Percentiles rank a stretch among this genome's conserved stretches.
Evolutionary conservation across 2,888 invertebrate genomes (phyloP).

Genomic region (Chloromyia formosa): DNA sequence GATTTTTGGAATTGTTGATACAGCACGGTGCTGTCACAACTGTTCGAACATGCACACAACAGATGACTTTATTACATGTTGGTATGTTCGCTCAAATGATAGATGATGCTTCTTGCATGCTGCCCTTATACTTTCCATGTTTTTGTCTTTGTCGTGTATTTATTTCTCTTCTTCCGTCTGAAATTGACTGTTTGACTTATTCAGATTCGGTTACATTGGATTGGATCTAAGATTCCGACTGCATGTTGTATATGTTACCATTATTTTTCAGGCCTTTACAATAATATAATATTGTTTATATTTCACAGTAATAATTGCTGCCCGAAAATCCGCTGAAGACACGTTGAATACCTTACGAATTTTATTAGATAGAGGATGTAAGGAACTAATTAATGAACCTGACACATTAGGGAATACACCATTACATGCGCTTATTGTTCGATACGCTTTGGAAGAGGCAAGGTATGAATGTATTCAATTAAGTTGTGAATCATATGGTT

Average conservation of each 20-base stretch:
- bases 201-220: too few relatives aligned
- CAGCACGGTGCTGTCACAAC: constrained; percentile 76
- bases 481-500: too few relatives aligned
- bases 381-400: constrained; percentile 76
- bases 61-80: constrained; percentile 75
- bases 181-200: too few relatives aligned
- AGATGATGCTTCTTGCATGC: not conserved
- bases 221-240: too few relatives aligned
- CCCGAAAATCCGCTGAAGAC: constrained; percentile 75
- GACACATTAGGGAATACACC: constrained; percentile 80
- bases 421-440: constrained; percentile 71
- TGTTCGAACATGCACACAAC: constrained; percentile 75
- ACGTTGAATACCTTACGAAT: constrained; percentile 75
- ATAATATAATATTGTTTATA: not conserved
- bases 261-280: too few relatives aligned
- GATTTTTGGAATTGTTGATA: constrained; percentile 73
- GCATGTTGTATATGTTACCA: too few relatives aligned
- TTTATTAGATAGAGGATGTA: constrained; percentile 76
- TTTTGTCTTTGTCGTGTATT: not conserved
- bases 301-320: constrained; percentile 71
- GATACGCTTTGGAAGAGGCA: constrained; percentile 76
- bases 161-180: too few relatives aligned
- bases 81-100: constrained; percentile 57
- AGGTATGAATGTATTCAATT: constrained; percentile 55
- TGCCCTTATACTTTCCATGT: not conserved